Evolutionary conservation across 2,113 vertebrate genomes (phyloP).

Genomic region (Cromileptes altivelis): DNA sequence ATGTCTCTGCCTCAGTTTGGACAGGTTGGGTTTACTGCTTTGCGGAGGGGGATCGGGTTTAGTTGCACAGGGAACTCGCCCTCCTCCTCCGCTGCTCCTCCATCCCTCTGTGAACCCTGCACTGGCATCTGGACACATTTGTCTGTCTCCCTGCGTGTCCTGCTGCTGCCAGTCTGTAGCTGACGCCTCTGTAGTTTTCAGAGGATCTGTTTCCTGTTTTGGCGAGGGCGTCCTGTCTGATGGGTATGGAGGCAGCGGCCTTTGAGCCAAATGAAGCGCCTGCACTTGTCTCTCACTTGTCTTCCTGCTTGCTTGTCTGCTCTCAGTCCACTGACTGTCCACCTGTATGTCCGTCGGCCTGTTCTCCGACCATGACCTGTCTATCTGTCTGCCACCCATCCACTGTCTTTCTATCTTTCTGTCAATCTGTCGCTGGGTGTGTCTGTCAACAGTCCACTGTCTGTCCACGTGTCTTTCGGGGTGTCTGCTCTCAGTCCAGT

Average conservation of each 20-base stretch:
- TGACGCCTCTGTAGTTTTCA: conserved; percentile 53
- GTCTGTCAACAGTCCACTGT: conserved; percentile 80
- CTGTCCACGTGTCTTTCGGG: conserved; percentile 70
- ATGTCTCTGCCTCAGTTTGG: conserved; percentile 73
- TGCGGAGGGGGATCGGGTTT: conserved; percentile 82
- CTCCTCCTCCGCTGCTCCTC: conserved; percentile 59
- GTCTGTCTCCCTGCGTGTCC: conserved; percentile 64
- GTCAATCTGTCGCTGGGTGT: conserved; percentile 83
- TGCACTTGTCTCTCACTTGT: conserved; percentile 62
- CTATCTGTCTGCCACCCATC: conserved; percentile 77
- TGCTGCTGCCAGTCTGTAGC: conserved; percentile 58
- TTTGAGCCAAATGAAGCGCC: conserved; percentile 65
- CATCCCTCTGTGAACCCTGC: conserved; percentile 65
- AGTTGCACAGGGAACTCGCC: conserved; percentile 39
- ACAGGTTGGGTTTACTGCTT: conserved; percentile 78
- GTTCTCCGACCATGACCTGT: conserved; percentile 78
- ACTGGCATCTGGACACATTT: conserved; percentile 24
- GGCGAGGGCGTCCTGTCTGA: conserved; percentile 77
- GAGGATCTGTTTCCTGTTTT: conserved; percentile 64
- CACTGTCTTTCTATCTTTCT: conserved; percentile 83
- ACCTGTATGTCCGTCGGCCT: conserved; percentile 59
- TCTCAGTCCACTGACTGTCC: conserved; percentile 71
- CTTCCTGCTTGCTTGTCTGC: conserved; percentile 65
- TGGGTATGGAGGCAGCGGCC: conserved; percentile 79
- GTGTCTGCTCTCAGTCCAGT: conserved; percentile 69